These are phyloP conservation scores for Episyrphus balteatus DNA, from an alignment of 1,140 invertebrate species.

Conservation along the genomic window DNA sequence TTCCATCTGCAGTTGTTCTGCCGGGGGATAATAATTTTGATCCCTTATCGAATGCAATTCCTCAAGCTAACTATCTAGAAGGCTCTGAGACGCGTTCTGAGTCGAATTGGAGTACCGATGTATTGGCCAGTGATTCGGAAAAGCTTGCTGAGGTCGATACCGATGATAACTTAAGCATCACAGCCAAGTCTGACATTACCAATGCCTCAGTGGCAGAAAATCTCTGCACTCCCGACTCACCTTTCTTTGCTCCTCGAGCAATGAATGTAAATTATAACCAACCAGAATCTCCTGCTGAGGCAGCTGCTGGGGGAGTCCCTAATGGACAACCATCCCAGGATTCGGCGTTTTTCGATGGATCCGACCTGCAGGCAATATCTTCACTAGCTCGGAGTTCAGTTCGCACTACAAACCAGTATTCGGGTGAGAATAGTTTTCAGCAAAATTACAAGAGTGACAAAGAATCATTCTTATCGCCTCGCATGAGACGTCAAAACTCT, in stretches of 20 bases:
- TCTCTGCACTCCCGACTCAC: constrained; percentile 5
- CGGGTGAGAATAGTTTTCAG: constrained; percentile 29
- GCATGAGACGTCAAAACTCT: constrained; percentile 32
- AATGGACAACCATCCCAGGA: background rate
- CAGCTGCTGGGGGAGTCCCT: background rate
- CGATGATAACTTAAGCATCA: constrained; percentile 66
- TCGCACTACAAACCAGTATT: constrained; percentile 28
- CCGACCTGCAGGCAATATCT: constrained; percentile 12
- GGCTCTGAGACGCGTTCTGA: constrained; percentile 86
- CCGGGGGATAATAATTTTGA: constrained; percentile 35
- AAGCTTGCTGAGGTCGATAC: constrained; percentile 79
- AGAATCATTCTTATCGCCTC: constrained; percentile 21
- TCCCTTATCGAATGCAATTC: constrained; percentile 5
- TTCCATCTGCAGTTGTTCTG: constrained; percentile 31
- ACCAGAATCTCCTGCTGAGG: background rate
- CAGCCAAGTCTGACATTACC: constrained; percentile 49
- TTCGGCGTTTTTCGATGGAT: constrained; percentile 7
- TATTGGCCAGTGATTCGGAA: constrained; percentile 88
- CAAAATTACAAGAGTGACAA: constrained; percentile 32
- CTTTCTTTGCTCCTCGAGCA: constrained; percentile 3
- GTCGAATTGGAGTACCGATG: constrained; percentile 93
- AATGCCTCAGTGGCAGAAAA: constrained; percentile 38
- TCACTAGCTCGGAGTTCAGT: constrained; percentile 31
- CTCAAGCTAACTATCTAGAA: constrained; percentile 40
- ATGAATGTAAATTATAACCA: constrained; percentile 5